Evolutionary conservation across 2,888 invertebrate species (phyloP), one percentile per base, ranked within the genome.

Genomic region (Eledona agricola): DNA sequence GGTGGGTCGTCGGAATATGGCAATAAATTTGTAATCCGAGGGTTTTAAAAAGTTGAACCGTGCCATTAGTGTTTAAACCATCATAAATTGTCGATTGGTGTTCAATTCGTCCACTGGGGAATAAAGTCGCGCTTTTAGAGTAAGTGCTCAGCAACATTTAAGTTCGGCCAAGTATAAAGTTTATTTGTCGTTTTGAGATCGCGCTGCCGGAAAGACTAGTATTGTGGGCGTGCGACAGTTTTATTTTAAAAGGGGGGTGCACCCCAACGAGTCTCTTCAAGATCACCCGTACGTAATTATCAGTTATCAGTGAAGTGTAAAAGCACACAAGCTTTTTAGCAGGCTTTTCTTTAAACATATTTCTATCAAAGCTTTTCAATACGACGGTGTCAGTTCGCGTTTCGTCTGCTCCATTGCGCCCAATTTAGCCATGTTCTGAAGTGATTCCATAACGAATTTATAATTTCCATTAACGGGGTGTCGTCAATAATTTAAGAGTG

Each of bases 261-360:
- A 67, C 71, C 72, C 71, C 65, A 67, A 55, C 58, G 65, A 64
- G 58, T 72, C 73, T 72, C 73, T 74, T 73, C 71, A 70, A 74
- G 73, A 76, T 76, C 75, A 74, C 74, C 74, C 75, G 75, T 71
- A 73, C 74, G 74, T 76, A 76, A 76, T 76, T 76, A 76, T 75
- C 75, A 70, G 75, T 75, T 75, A 75, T 71, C 75, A 62, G 45
- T 70, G 68, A 63, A 65, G 67, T 72, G 72, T 72, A 70, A 75
- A 72, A 71, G 72, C 72, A 67, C 71, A 69, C 73, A 68, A 71
- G 70, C 73, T 73, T 73, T 75, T 74, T 73, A 70, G 70, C 70
- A 67, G 71, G 71, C 65, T 68, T 69, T 72, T 74, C 73, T 73
- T 73, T 72, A 73, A 73, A 72, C 71, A 74, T 74, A 73, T 75